Conservation (phyloP, 1,140 invertebrate species). For the Papilio machaon region DNA sequence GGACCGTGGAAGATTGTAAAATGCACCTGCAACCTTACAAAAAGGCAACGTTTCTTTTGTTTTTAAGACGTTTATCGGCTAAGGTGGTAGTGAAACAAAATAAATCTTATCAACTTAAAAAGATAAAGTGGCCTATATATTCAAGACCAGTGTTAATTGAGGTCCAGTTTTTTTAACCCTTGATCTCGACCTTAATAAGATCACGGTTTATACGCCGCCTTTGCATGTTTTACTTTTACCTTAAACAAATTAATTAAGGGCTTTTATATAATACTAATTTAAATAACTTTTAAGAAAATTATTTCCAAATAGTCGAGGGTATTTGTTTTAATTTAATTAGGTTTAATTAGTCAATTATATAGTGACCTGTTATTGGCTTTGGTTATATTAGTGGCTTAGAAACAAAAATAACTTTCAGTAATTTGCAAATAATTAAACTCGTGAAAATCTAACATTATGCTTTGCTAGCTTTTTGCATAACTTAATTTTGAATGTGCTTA, state of each 20-base stretch:
- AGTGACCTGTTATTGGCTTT: background rate
- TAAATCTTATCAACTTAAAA: conserved; percentile 53
- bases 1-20: conserved; percentile 37
- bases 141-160: conserved; percentile 58
- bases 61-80: conserved; percentile 53
- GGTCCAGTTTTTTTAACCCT: conserved; percentile 46
- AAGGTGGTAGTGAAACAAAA: conserved; percentile 56
- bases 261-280: background rate
- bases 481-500: no score
- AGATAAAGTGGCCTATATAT: conserved; percentile 45
- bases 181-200: conserved; percentile 42
- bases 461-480: no score
- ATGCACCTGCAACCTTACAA: conserved; percentile 59
- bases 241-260: conserved; percentile 32
- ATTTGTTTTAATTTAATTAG: background rate
- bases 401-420: background rate
- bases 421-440: no score
- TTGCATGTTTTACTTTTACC: background rate
- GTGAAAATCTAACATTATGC: no score
- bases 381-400: background rate
- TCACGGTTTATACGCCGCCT: background rate
- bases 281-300: background rate
- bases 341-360: background rate
- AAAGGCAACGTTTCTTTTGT: conserved; percentile 54
- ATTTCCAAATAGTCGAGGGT: background rate